Conservation (phyloP, 2,113 vertebrate genomes). For the Loxodonta africana region DNA sequence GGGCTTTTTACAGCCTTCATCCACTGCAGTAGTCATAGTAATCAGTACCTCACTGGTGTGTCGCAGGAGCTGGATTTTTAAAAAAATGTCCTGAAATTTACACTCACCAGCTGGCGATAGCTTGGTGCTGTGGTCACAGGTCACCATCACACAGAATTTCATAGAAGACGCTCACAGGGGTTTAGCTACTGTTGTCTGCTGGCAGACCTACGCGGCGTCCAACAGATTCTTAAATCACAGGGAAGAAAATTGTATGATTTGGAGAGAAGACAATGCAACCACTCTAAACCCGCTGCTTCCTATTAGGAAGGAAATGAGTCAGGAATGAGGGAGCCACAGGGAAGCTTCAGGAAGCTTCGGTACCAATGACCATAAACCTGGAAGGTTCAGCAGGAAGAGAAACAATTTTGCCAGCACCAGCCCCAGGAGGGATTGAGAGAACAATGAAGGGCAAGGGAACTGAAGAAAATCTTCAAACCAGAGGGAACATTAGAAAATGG, state of each 20-base stretch:
- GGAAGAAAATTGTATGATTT: slow-evolving; percentile 58
- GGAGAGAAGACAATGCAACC: slow-evolving; percentile 41
- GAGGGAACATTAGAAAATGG: slow-evolving; percentile 40
- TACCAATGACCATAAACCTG: background rate
- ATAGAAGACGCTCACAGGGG: background rate
- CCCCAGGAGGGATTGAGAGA: background rate
- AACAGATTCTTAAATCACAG: slow-evolving; percentile 46
- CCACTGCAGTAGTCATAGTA: background rate
- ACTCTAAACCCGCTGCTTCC: slow-evolving; percentile 63
- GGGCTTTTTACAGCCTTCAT: background rate
- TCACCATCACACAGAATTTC: background rate
- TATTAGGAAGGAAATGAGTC: slow-evolving; percentile 19
- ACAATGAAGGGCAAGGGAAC: slow-evolving; percentile 32
- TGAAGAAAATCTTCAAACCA: slow-evolving; percentile 59
- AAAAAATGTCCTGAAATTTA: slow-evolving; percentile 16
- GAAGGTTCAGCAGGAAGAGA: slow-evolving; percentile 43
- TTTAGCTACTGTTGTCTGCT: slow-evolving; percentile 33
- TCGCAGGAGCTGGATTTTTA: background rate
- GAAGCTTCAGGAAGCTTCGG: slow-evolving; percentile 25
- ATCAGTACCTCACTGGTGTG: background rate
- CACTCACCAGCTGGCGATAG: background rate
- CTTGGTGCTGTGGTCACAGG: slow-evolving; percentile 17
- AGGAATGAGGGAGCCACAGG: background rate
- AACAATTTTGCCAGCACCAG: slow-evolving; percentile 37
- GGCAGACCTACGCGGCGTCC: background rate